phyloP scores from a whole-genome alignment of 2,113 vertebrate species.

The Cryptotis parvus region DNA sequence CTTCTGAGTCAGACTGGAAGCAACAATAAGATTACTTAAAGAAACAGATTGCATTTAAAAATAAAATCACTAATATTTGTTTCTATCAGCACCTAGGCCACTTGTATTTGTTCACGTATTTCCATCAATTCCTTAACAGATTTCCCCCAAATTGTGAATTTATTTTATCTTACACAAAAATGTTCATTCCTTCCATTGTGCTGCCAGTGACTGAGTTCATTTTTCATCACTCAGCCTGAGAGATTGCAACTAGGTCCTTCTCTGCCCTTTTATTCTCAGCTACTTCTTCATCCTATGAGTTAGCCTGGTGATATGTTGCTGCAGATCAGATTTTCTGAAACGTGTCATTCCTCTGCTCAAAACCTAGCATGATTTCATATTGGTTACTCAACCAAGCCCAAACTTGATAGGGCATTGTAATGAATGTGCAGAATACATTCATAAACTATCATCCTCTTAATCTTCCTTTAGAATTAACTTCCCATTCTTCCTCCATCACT shows the following conservation, averaged over 20 bases:
- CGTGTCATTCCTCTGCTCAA: slow-evolving; percentile 19
- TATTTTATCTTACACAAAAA: slow-evolving; percentile 35
- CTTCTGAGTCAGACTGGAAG: slow-evolving; percentile 54
- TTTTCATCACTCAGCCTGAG: slow-evolving; percentile 51
- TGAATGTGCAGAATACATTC: too few relatives aligned
- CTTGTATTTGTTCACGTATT: slow-evolving; percentile 62
- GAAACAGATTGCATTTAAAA: slow-evolving; percentile 59
- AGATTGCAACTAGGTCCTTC: slow-evolving; percentile 35
- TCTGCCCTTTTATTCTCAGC: slow-evolving; percentile 27
- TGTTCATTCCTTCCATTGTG: slow-evolving; percentile 34
- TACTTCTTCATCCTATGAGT: slow-evolving; percentile 24
- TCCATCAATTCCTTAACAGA: slow-evolving; percentile 26
- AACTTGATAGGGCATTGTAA: neutral
- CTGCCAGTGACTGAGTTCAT: slow-evolving; percentile 56
- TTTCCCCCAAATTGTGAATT: slow-evolving; percentile 28
- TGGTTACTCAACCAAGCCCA: neutral
- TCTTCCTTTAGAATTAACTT: slow-evolving; percentile 6
- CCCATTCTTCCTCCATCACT: neutral
- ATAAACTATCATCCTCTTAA: neutral
- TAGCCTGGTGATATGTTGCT: slow-evolving; percentile 43
- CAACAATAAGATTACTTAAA: slow-evolving; percentile 62
- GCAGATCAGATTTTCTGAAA: slow-evolving; percentile 61
- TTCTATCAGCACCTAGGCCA: slow-evolving; percentile 44
- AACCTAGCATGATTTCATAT: slow-evolving; percentile 61
- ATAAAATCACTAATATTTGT: slow-evolving; percentile 62